Base-by-base conservation (phyloP, 2,113 vertebrate genomes). In the Ginglymostoma cirratum region DNA sequence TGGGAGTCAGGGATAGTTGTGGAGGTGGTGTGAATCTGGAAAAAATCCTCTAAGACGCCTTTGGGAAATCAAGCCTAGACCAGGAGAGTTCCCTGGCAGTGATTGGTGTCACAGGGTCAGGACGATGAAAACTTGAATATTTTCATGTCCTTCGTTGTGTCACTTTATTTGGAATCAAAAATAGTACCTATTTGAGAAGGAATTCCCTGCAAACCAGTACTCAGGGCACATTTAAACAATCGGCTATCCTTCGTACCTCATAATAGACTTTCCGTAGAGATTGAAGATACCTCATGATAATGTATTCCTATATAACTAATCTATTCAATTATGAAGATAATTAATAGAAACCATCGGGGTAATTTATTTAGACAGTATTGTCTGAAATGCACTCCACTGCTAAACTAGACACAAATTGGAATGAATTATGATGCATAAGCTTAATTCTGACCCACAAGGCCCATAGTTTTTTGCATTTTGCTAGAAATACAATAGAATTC, bases 311-410 rank as follows among this genome's bases (percentile, higher is more conserved):
- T 70, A 70, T 72, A 95, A 95, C 67, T 95, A 95, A 95, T 72
- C 93, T 72, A 95, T 95, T 95, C 65, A 95, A 95, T 95, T 95
- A 95, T 72, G 67, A 95, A 45, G 42, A 72, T 95, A 95, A 95
- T 95, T 95, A 95, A 95, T 95, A 70, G 93, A 95, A 95, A 30
- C 65, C 93, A 95, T 48, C 67, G 42, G 66, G 92, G 65, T 45
- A 24, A 94, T 94, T 94, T 69, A 65, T 94, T 94, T 42, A 95
- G 38, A 72, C 23, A 72, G 93, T 48, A 95, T 69, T 72, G n/a
- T 72, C 67, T 95, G 61, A 67, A 72, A 95, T 72, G 67, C 45
- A 72, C 93, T 95, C 93, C 45, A 67, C 55, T 48, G 38, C 67
- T 95, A 48, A 67, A 38, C 89, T 42, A n/a, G 89, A 93, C 72